These are phyloP conservation scores for Petromus typicus DNA, from an alignment of 2,113 vertebrate genomes.

Conservation along the genomic window DNA sequence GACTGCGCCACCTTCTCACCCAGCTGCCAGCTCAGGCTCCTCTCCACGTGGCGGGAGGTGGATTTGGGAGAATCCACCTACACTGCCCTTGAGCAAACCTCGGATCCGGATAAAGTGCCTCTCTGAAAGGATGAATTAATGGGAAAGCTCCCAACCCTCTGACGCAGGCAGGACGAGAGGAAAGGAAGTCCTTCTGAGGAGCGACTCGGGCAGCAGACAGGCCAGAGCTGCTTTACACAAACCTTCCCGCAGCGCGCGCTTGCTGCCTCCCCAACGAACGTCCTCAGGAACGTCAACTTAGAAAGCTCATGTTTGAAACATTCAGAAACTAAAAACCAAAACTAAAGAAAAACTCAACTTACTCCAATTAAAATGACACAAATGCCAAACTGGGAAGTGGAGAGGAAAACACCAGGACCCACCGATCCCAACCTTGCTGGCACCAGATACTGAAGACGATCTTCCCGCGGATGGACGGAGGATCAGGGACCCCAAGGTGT, in stretches of 20 bases:
- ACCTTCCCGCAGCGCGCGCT: too few species aligned
- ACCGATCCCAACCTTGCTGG: background rate
- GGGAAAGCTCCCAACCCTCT: background rate
- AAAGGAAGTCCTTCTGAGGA: background rate
- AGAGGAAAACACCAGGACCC: background rate
- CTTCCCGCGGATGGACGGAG: background rate
- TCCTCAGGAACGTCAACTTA: background rate
- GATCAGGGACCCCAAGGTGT: background rate
- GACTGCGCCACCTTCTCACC: background rate
- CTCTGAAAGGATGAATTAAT: background rate
- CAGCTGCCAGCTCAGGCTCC: background rate
- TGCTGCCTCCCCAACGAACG: too few species aligned
- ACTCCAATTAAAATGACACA: slow-evolving; percentile 10
- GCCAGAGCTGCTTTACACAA: background rate
- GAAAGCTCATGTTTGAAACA: background rate
- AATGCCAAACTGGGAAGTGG: background rate
- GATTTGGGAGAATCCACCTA: background rate
- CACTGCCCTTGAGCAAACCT: background rate
- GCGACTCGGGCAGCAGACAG: background rate
- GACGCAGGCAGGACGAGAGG: accelerated
- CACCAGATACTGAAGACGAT: background rate
- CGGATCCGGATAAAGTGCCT: background rate
- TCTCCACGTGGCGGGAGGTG: background rate
- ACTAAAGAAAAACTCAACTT: background rate
- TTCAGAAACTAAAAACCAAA: background rate